Conservation (phyloP, 2,888 invertebrate species). For the Epirrhoe alternata region DNA sequence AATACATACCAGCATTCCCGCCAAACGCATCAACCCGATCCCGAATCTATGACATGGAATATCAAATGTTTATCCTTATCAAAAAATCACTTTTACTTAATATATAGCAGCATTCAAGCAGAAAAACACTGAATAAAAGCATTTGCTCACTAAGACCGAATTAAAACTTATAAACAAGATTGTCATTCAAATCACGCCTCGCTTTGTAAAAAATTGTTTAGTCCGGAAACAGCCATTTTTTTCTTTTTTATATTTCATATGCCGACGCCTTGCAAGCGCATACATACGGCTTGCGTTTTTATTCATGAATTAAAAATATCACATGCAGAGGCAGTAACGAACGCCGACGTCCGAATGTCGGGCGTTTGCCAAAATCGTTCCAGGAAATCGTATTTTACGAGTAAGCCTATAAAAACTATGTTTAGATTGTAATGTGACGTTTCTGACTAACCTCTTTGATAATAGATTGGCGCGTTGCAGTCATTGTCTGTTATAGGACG, state of each 20-base stretch:
- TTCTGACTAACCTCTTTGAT: slow-evolving; percentile 30
- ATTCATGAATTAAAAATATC: slow-evolving; percentile 79
- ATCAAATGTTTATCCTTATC: not conserved
- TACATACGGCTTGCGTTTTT: slow-evolving; percentile 57
- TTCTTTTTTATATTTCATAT: slow-evolving; percentile 41
- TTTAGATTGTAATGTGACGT: slow-evolving; percentile 42
- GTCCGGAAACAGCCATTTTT: slow-evolving; percentile 67
- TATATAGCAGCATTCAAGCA: slow-evolving; percentile 8
- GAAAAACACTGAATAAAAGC: slow-evolving; percentile 23
- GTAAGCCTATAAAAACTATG: slow-evolving; percentile 45
- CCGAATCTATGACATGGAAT: not conserved
- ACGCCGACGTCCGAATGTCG: slow-evolving; percentile 40
- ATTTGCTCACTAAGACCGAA: slow-evolving; percentile 17
- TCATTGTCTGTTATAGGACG: slow-evolving; percentile 20
- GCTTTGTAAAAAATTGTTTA: slow-evolving; percentile 63
- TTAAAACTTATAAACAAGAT: slow-evolving; percentile 31
- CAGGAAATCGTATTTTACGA: slow-evolving; percentile 51
- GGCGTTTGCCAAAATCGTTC: slow-evolving; percentile 57
- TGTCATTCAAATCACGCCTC: slow-evolving; percentile 57
- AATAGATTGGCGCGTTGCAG: slow-evolving; percentile 13
- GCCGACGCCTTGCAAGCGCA: slow-evolving; percentile 56
- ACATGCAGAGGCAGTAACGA: slow-evolving; percentile 49
- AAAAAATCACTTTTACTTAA: slow-evolving; percentile 27
- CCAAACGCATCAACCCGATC: slow-evolving; percentile 8
- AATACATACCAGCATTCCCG: slow-evolving; percentile 26